Conservation (phyloP, 2,113 vertebrate species). For the Orthonyx spaldingii region DNA sequence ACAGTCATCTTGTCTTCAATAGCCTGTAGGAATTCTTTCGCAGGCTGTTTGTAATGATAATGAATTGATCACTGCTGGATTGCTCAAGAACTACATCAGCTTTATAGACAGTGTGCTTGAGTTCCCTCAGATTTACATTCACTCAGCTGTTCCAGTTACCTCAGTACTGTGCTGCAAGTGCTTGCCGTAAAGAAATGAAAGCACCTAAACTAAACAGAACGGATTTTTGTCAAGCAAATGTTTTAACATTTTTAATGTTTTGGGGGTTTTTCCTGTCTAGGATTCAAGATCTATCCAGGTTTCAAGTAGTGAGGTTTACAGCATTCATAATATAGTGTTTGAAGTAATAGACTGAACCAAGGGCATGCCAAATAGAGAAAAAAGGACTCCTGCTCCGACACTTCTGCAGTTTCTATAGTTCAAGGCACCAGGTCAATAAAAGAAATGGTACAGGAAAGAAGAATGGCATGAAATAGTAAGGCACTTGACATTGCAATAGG, state of each 20-base stretch:
- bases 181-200: not conserved
- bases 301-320: not conserved
- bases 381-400: not conserved
- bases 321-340: not conserved
- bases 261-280: not conserved
- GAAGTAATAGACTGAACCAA: not conserved
- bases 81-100: not conserved
- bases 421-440: not conserved
- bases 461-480: not conserved
- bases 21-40: not conserved
- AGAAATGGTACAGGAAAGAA: not conserved
- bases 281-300: not conserved
- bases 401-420: not conserved
- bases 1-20: not conserved
- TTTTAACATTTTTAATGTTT: not conserved
- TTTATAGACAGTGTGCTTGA: not conserved
- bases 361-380: not conserved
- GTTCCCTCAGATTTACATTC: not conserved
- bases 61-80: conserved; percentile 12
- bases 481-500: not conserved
- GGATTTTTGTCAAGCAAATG: not conserved
- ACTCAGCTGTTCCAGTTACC: not conserved
- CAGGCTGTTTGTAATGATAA: not conserved
- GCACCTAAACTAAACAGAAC: not conserved
- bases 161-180: not conserved